Percentiles rank a stretch among this genome's conserved stretches.
phyloP scores from a whole-genome alignment of 2,888 invertebrate genomes.

The Epinotia brunnichana region DNA sequence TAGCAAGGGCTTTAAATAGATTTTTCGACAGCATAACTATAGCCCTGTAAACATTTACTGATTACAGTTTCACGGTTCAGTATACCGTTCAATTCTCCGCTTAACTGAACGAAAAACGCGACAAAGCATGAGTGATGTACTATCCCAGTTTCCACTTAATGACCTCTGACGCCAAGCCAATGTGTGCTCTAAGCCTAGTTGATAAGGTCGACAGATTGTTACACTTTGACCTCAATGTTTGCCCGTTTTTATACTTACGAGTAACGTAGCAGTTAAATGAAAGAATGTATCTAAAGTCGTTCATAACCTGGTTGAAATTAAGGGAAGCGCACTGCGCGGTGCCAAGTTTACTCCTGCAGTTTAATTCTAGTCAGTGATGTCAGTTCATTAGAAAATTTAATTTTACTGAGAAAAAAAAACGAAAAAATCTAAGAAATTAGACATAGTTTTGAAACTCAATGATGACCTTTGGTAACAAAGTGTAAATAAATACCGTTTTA shows the following conservation, averaged over 20 bases:
- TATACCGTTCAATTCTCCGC: constrained; percentile 39
- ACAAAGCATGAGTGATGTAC: constrained; percentile 42
- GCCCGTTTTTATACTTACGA: constrained; percentile 29
- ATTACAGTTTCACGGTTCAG: constrained; percentile 31
- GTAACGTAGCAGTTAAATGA: constrained; percentile 40
- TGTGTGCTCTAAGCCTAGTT: not conserved
- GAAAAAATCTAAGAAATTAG: too few relatives aligned
- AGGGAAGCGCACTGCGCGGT: not conserved
- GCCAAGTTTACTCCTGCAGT: too few relatives aligned
- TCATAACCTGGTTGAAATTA: constrained; percentile 4
- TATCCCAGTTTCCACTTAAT: constrained; percentile 22
- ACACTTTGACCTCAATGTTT: constrained; percentile 29
- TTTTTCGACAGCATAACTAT: not conserved
- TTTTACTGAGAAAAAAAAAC: too few relatives aligned
- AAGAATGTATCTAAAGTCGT: constrained; percentile 3
- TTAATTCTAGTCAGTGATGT: too few relatives aligned
- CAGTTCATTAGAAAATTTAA: too few relatives aligned
- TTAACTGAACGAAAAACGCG: constrained; percentile 43
- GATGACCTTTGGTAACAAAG: too few relatives aligned
- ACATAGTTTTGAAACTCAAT: too few relatives aligned
- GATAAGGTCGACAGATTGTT: not conserved
- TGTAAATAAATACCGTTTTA: too few relatives aligned
- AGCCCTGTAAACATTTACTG: constrained; percentile 28
- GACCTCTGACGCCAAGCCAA: constrained; percentile 4
- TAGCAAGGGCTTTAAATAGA: not conserved